Conservation (phyloP, 1,140 invertebrate species). For the Mycetomoellerius zeteki region DNA sequence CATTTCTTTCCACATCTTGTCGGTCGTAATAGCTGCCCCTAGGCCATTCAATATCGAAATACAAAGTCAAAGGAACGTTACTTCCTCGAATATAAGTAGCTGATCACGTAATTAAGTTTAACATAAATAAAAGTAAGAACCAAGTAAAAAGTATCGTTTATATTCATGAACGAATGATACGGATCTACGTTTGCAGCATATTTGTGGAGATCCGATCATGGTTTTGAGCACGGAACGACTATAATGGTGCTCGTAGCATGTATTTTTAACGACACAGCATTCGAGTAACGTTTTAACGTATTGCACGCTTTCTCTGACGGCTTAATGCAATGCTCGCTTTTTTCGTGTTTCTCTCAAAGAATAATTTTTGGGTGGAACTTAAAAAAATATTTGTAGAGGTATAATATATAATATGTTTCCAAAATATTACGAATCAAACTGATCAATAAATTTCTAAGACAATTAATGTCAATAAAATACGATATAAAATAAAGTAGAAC, state of each 20-base stretch:
- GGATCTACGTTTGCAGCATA: conserved; percentile 24
- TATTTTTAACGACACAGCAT: conserved; percentile 56
- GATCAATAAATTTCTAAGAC: background rate
- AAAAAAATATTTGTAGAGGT: background rate
- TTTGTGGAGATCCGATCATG: conserved; percentile 45
- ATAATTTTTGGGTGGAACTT: background rate
- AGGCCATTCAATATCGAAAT: background rate
- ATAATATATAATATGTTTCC: background rate
- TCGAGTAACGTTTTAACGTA: conserved; percentile 41
- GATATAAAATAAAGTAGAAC: background rate
- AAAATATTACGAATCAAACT: background rate
- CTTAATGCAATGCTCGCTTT: conserved; percentile 55
- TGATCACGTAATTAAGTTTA: conserved; percentile 11
- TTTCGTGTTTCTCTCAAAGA: conserved; percentile 36
- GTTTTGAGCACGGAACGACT: conserved; percentile 40
- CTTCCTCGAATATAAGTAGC: background rate
- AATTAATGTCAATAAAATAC: background rate
- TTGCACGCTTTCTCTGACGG: conserved; percentile 67
- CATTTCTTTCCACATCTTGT: background rate
- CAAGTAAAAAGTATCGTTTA: conserved; percentile 36
- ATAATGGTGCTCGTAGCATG: conserved; percentile 17
- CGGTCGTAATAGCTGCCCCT: background rate
- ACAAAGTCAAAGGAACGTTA: background rate
- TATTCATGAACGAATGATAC: conserved; percentile 45
- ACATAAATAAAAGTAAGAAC: conserved; percentile 25